These are phyloP conservation scores for Lepisosteus oculatus DNA, from an alignment of 2,113 vertebrate species.

Conservation along the genomic window DNA sequence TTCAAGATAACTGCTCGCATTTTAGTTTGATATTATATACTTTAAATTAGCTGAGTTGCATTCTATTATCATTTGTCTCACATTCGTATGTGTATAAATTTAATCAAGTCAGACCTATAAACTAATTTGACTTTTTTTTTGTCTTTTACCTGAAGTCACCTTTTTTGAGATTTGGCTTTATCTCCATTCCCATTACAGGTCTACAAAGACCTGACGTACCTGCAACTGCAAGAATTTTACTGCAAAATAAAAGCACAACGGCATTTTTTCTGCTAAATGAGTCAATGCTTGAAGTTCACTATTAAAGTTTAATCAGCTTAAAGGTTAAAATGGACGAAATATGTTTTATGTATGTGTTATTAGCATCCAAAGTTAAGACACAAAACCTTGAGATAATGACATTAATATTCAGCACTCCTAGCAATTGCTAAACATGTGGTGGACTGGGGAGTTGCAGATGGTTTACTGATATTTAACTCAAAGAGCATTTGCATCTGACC, in stretches of 20 bases:
- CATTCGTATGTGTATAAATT: background rate
- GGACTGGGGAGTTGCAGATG: background rate
- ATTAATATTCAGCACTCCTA: slow-evolving; percentile 2
- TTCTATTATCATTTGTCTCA: no score
- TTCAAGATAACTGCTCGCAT: slow-evolving; percentile 14
- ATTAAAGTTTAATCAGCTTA: slow-evolving; percentile 1
- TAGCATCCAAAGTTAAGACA: background rate
- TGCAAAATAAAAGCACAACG: background rate
- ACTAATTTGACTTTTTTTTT: background rate
- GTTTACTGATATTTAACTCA: slow-evolving; percentile 12
- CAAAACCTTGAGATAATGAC: background rate
- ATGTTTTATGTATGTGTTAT: background rate
- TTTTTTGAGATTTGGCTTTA: background rate
- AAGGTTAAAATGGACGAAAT: background rate
- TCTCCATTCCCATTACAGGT: background rate
- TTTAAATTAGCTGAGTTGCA: background rate
- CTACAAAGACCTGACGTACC: background rate
- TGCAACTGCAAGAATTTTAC: no score
- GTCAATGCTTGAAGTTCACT: background rate
- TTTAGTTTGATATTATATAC: slow-evolving; percentile 14
- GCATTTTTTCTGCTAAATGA: background rate
- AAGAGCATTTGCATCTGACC: slow-evolving; percentile 2
- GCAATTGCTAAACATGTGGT: background rate
- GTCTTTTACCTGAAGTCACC: slow-evolving; percentile 9
- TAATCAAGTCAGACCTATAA: background rate